Base-by-base conservation (phyloP, 37 sponge, comb jelly and placozoan genomes). In the Ianthella basta region DNA sequence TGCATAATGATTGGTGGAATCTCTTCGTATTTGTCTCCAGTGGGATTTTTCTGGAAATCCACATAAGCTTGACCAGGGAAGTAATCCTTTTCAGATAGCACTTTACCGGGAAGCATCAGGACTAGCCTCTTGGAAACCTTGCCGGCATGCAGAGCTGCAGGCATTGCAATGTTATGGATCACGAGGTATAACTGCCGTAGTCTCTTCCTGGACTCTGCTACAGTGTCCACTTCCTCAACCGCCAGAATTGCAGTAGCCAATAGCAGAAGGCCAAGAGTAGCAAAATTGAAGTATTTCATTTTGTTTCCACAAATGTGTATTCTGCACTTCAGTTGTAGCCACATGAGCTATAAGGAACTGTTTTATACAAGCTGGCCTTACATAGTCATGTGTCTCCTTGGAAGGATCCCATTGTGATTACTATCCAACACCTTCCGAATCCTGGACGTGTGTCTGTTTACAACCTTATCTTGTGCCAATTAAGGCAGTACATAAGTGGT, bases 1-100 rank as follows among this genome's bases (percentile, higher is more conserved):
- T 89, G 86, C 90, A 85, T 85, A 21, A 83, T 80, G 30, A 70
- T 80, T 18, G 82, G 86, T 32, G 90, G 90, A 60, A 87, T 87
- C 35, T 16, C 40, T 0, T 81, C 55, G 33, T 81, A 57, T 34
- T 18, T 54, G 4, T 50, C 79, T 29, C 68, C 29, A 44, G 6
- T 44, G 18, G 36, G 63, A 5, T 27, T 77, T 6, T 25, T 29
- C 21, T 70, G 33, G 32, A 77, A 60, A 0, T 66, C 79, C n/a
- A 82, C 53, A 68, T 89, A 89, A 23, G 57, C 82, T 4, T 54
- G 21, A 20, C 90, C 90, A 27, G 90, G 90, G 59, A 44, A 85
- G 65, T 89, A 89, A 69, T 89, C 90, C 56, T 68, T 79, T 27
- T 82, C 80, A 59, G 64, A 84, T 18, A 85, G 90, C 16, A 89